Evolutionary conservation across 1,140 invertebrate species (phyloP).

Genomic region (Papilio xuthus): DNA sequence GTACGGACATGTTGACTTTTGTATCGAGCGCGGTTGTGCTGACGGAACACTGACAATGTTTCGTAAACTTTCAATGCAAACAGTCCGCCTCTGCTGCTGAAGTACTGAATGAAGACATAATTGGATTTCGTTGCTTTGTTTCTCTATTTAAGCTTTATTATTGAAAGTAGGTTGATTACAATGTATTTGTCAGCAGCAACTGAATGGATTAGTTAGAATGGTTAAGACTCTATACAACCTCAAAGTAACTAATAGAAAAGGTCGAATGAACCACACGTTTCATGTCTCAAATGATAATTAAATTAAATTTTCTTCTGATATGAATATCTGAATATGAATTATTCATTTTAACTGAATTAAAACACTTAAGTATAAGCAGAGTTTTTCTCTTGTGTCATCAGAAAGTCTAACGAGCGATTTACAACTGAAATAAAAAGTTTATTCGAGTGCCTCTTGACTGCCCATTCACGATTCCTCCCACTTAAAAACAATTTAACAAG

Average conservation of each 20-base stretch:
- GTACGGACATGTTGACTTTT: slow-evolving; percentile 7
- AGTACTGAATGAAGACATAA: slow-evolving; percentile 21
- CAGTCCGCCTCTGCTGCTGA: neutral
- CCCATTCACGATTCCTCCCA: neutral
- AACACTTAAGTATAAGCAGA: neutral
- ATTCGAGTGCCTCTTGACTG: slow-evolving; percentile 5
- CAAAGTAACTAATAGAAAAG: neutral
- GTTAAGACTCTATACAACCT: neutral
- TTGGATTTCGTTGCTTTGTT: slow-evolving; percentile 27
- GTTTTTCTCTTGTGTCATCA: neutral
- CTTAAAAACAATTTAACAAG: neutral
- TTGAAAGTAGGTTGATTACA: neutral
- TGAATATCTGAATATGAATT: neutral
- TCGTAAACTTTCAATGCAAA: slow-evolving; percentile 7
- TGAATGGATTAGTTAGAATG: neutral
- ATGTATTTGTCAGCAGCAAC: neutral
- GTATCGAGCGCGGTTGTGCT: slow-evolving; percentile 14
- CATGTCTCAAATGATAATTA: neutral
- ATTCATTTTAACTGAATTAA: neutral
- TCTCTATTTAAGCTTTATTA: neutral
- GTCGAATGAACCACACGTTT: neutral
- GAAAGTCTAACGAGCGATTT: slow-evolving; percentile 10
- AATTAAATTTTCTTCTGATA: neutral
- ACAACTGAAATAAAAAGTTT: slow-evolving; percentile 10
- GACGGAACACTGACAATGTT: neutral